Evolutionary conservation across 2,113 vertebrate genomes (phyloP), one percentile per base, ranked within the genome.

Genomic region (Excalfactoria chinensis): DNA sequence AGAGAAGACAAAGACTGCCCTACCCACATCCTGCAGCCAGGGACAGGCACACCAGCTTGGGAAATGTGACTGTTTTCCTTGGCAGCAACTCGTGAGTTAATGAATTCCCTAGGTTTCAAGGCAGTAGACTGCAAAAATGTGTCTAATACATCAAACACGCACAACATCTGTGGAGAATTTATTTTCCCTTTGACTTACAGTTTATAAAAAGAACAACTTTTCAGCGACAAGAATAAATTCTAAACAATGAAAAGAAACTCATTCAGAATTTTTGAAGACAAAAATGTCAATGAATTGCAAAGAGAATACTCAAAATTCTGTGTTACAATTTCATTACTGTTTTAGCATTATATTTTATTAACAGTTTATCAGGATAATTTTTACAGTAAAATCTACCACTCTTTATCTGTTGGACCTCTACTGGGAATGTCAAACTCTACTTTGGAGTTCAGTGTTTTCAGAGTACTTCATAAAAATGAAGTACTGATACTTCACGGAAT

Each of bases 141-240:
- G 82, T 73, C 84, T 88, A 83, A 82, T 92, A 94, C 81, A 96
- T 95, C 91, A 94, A 96, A 95, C 71, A 77, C 64, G 71, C 34
- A 74, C 46, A 93, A 89, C 91, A 95, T 93, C 91, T 93, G 89
- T 85, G 90, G 80, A 89, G 87, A 93, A 67, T 94, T 96, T 94
- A 1, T 89, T 89, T 87, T 89, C 63, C 82, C 60, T 95, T 93
- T 96, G 90, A 95, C 93, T 95, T 93, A 88, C 69, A 56, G 56
- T 92, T 95, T 85, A 9, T 64, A 91, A 96, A 93, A 80, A 79
- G 46, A 87, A 68, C 70, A 75, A 93, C 71, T 89, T 92, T 68
- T 13, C 74, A 93, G 81, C 44, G 67, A 92, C 78, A 80, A 71
- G 75, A 94, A 91, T 83, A 95, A 94, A 93, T 84, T 78, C 86